Conservation (phyloP, 1,140 invertebrate genomes). For the Trachymyrmex septentrionalis region DNA sequence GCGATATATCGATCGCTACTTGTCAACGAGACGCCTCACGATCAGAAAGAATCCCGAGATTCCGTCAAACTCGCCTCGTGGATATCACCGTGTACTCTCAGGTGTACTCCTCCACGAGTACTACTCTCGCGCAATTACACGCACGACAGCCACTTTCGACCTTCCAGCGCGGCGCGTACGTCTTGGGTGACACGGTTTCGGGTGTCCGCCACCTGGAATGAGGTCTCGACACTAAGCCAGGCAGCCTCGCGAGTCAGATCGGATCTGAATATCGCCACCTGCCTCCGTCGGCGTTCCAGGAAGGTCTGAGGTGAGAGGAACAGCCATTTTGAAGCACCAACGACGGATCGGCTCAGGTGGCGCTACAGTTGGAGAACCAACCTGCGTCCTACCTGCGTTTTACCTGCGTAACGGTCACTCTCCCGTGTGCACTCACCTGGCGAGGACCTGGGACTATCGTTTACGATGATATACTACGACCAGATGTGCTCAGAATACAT, state of each 20-base stretch:
- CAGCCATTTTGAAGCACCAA: constrained; percentile 76
- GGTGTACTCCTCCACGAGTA: not conserved
- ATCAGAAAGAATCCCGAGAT: not conserved
- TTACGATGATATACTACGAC: not conserved
- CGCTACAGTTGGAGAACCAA: constrained; percentile 70
- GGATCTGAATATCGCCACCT: constrained; percentile 73
- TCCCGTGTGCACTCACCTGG: constrained; percentile 64
- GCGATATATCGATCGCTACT: not conserved
- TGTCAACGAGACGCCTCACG: not conserved
- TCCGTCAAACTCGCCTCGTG: not conserved
- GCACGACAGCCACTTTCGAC: constrained; percentile 48
- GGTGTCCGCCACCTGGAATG: constrained; percentile 68
- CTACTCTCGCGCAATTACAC: constrained; percentile 6
- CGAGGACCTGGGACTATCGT: constrained; percentile 47
- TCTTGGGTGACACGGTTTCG: constrained; percentile 65
- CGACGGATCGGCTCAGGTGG: constrained; percentile 70
- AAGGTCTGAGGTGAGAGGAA: constrained; percentile 78
- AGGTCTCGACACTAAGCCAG: constrained; percentile 66
- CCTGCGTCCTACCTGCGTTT: constrained; percentile 37
- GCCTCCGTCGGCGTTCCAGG: constrained; percentile 74
- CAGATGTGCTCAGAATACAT: not conserved
- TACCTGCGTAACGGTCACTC: constrained; percentile 68
- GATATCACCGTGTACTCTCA: not conserved
- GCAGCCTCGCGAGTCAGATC: constrained; percentile 62
- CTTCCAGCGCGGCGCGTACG: constrained; percentile 44